A percentile compares a stretch with the other conserved stretches of the same genome.
These are phyloP conservation scores for Papilio polytes DNA, from an alignment of 1,140 invertebrate genomes.

Conservation along the genomic window DNA sequence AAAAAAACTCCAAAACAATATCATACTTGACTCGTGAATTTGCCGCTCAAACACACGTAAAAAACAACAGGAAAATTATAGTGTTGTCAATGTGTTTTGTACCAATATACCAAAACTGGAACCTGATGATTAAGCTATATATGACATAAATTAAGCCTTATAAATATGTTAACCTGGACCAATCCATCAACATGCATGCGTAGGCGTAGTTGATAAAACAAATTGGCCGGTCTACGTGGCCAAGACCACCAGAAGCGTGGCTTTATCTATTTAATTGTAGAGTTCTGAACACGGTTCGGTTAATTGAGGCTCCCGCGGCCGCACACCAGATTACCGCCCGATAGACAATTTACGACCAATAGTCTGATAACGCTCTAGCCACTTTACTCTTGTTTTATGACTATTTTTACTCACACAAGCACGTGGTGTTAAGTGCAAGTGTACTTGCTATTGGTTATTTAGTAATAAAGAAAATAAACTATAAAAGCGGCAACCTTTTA, in stretches of 20 bases:
- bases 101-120: too few species aligned
- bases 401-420: not conserved
- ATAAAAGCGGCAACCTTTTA: too few species aligned
- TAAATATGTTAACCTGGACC: not conserved
- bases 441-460: not conserved
- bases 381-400: not conserved
- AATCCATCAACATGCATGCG: conserved; percentile 28
- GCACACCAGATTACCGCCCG: conserved; percentile 57
- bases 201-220: conserved; percentile 34
- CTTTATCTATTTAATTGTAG: conserved; percentile 69
- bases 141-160: not conserved
- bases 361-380: conserved; percentile 21
- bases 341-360: conserved; percentile 60
- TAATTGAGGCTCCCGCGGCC: conserved; percentile 65
- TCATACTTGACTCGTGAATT: not conserved
- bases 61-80: too few species aligned
- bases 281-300: conserved; percentile 66
- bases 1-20: not conserved
- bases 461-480: not conserved
- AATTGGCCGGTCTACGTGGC: conserved; percentile 23
- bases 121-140: not conserved
- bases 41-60: not conserved
- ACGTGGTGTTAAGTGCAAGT: conserved; percentile 8
- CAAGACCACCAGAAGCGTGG: conserved; percentile 65
- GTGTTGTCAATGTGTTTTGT: too few species aligned